phyloP scores from a whole-genome alignment of 2,888 invertebrate genomes.

The Boloria selene region DNA sequence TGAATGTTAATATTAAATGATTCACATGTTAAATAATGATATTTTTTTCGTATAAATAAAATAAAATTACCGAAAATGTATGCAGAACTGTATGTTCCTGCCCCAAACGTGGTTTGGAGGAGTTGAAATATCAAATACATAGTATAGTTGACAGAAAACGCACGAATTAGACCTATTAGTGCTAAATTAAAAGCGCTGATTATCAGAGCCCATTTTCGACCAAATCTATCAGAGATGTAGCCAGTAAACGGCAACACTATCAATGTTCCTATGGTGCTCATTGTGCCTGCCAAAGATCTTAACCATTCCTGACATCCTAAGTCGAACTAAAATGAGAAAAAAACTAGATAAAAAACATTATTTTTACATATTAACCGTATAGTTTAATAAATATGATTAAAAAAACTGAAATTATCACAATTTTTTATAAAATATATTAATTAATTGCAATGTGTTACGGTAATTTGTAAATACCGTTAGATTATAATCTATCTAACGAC shows the following conservation, averaged over 20 bases:
- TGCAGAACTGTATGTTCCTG: slow-evolving; percentile 68
- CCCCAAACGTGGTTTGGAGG: slow-evolving; percentile 62
- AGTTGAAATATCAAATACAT: slow-evolving; percentile 69
- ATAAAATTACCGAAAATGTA: slow-evolving; percentile 49
- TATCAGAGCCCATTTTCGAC: slow-evolving; percentile 64
- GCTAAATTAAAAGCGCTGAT: slow-evolving; percentile 51
- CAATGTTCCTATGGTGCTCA: slow-evolving; percentile 84
- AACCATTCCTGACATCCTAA: slow-evolving; percentile 84
- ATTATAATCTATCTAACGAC: too few relatives aligned
- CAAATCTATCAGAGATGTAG: slow-evolving; percentile 83
- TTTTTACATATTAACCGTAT: slow-evolving; percentile 8
- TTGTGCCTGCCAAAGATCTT: slow-evolving; percentile 84
- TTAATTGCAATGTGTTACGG: too few relatives aligned
- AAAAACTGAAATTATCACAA: too few relatives aligned
- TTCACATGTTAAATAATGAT: not conserved
- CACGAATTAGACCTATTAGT: slow-evolving; percentile 61
- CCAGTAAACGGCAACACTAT: slow-evolving; percentile 84
- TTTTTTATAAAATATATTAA: too few relatives aligned
- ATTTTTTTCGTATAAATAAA: not conserved
- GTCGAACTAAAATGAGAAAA: slow-evolving; percentile 66
- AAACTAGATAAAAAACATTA: not conserved
- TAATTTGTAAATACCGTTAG: too few relatives aligned
- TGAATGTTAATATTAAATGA: not conserved
- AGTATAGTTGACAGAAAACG: slow-evolving; percentile 76
- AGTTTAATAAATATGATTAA: not conserved